Evolutionary conservation across 2,113 vertebrate species (phyloP), one percentile per base, ranked within the genome.

Genomic region (Casuarius casuarius): DNA sequence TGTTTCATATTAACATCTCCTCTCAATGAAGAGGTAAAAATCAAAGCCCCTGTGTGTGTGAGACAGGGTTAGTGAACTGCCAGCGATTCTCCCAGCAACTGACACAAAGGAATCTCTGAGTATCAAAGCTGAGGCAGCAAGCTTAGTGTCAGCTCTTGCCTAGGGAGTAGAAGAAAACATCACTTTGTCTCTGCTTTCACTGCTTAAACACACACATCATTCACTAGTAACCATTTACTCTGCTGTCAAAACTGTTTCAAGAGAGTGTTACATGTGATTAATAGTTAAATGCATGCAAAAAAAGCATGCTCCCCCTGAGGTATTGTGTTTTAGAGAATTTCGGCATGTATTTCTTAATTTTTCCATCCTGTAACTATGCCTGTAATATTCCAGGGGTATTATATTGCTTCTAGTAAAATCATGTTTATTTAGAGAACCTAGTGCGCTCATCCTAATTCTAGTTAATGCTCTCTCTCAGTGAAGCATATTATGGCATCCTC

Each of bases 171-270:
- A 81, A 94, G 93, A 80, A 90, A 95, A 94, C 87, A 92, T 92
- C 87, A 94, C 92, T 91, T 94, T 97, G 97, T 97, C 91, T 94
- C 94, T 54, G 78, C 78, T 95, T 84, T 97, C 88, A 76, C 81
- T 93, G 87, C 73, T 72, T 83, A 97, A 95, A 89, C 87, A 92
- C 54, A 92, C 83, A 90, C 54, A 94, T 94, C 94, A 91, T 94
- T 97, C 94, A 92, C 72, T 77, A 77, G 87, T 97, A 88, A 79
- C 94, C 92, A 91, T 97, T 96, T 97, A 92, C 96, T 97, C 87
- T 93, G 71, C 90, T 92, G 95, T 96, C 95, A 98, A 94, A 96
- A 96, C 62, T 94, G 89, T 91, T 96, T 89, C 79, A 94, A 96
- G 92, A 97, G 88, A 95, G 72, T 84, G 95, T 93, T 92, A 84